Percentiles rank a stretch among this genome's conserved stretches.
phyloP scores from a whole-genome alignment of 2,113 vertebrate genomes.

The Platichthys flesus region DNA sequence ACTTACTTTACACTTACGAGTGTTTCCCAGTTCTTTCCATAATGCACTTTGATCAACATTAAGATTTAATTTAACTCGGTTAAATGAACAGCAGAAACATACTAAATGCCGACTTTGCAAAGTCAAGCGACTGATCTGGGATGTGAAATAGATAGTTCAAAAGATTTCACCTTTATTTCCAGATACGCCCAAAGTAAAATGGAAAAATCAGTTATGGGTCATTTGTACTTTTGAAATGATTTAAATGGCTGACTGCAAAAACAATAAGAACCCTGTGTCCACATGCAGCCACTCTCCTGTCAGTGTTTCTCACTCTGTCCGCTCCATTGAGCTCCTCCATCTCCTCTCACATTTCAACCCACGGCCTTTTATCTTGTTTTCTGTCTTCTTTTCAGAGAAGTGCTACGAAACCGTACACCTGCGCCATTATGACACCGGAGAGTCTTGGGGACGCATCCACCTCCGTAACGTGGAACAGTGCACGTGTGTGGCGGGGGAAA shows the following conservation, averaged over 20 bases:
- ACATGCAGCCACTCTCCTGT: not conserved
- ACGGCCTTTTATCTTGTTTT: conserved; percentile 31
- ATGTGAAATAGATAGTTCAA: no score
- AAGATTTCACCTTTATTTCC: no score
- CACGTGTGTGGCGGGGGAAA: conserved; percentile 73
- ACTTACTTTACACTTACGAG: no score
- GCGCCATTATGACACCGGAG: conserved; percentile 84
- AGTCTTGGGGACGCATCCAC: conserved; percentile 88
- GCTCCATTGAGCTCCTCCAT: conserved; percentile 38
- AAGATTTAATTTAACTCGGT: no score
- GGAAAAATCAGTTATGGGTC: not conserved
- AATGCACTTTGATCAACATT: no score
- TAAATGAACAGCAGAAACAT: no score
- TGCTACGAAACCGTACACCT: conserved; percentile 90
- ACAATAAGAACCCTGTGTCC: no score
- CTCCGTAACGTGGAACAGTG: conserved; percentile 87
- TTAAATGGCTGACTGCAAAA: not conserved
- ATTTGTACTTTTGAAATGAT: not conserved
- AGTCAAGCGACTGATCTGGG: no score
- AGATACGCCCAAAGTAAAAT: not conserved
- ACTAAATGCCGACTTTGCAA: no score
- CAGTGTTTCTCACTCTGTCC: not conserved
- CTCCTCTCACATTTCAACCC: conserved; percentile 54
- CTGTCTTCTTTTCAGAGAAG: conserved; percentile 79
- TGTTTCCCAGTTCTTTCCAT: no score